Evolutionary conservation across 2,113 vertebrate genomes (phyloP).

Genomic region (Podilymbus podiceps): DNA sequence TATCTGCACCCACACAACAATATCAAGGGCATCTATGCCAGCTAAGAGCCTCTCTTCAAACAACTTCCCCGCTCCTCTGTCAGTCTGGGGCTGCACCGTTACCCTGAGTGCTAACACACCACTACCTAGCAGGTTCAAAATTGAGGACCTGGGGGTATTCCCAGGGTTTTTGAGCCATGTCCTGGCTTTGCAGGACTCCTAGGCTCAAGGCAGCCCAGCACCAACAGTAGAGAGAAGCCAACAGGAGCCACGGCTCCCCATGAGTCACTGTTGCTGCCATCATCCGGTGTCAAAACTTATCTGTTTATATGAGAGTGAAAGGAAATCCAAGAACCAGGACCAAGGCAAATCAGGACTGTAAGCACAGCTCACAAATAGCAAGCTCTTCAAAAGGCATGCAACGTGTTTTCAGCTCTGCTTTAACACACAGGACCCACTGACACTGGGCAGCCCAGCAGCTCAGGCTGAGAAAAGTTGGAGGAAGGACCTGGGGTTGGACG

Average conservation of each 20-base stretch:
- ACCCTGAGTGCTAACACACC: not conserved
- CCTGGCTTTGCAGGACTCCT: not conserved
- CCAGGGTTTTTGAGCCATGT: rapidly evolving
- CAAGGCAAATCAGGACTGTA: not conserved
- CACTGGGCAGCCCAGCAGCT: not conserved
- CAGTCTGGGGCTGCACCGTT: not conserved
- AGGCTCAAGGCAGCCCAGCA: not conserved
- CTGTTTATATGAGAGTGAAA: not conserved
- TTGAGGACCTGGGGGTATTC: not conserved
- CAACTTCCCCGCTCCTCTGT: not conserved
- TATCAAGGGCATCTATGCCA: not conserved
- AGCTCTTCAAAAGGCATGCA: not conserved
- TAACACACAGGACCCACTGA: not conserved
- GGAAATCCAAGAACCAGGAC: not conserved
- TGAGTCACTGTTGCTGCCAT: not conserved
- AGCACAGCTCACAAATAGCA: not conserved
- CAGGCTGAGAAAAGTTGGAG: not conserved
- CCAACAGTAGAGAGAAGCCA: not conserved
- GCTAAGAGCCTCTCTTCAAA: not conserved
- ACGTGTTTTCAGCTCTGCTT: not conserved
- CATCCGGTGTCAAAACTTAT: not conserved
- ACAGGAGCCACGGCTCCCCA: not conserved
- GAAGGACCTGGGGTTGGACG: not conserved
- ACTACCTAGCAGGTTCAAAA: not conserved
- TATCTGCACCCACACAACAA: not conserved